Evolutionary conservation across 2,797 vertebrate species (phyloP), one percentile per base, ranked within the genome.

Genomic region (Notolabrus celidotus): DNA sequence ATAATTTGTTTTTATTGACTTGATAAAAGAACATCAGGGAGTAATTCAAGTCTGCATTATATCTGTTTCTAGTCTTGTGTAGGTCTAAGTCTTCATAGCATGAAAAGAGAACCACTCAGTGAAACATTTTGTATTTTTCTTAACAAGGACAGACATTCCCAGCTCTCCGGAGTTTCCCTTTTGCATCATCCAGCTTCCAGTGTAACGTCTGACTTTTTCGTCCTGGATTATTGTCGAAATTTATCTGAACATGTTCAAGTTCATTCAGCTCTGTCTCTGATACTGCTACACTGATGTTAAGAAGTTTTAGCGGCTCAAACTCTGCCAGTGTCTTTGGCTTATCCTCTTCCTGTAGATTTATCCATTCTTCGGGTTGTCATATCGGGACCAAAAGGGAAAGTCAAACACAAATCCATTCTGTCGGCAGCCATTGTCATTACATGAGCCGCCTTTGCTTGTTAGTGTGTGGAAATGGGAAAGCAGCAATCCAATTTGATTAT

Each of bases 271-370:
- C 53, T 25, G 7, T 33, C 74, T 49, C 54, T 49, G 74, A 84
- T 64, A 54, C 23, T 29, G 60, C 59, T 33, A n/a, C 31, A 23
- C 38, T 58, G 57, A 76, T 62, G 65, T 80, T 84, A 79, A 83
- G 68, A 41, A 36, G 67, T 80, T 80, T 83, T 67, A 83, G 76
- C 68, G 36, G 82, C 74, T 88, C 82, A 83, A 63, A 79, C 54
- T 34, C 54, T 58, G 20, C 46, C 62, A 36, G 49, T 57, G 71
- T 71, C 78, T 79, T 67, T 59, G 71, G 78, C 63, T 88, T 70
- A 82, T 82, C 79, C 84, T 46, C 61, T 38, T 34, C 53, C 51
- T 25, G 67, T 64, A 71, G 41, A 82, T 69, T 66, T 22, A 84
- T 63, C 64, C 61, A 50, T 76, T 85, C 46, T 72, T 59, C n/a